Base-by-base conservation (phyloP, 2,797 vertebrate genomes). In the Scarus forsteni region DNA sequence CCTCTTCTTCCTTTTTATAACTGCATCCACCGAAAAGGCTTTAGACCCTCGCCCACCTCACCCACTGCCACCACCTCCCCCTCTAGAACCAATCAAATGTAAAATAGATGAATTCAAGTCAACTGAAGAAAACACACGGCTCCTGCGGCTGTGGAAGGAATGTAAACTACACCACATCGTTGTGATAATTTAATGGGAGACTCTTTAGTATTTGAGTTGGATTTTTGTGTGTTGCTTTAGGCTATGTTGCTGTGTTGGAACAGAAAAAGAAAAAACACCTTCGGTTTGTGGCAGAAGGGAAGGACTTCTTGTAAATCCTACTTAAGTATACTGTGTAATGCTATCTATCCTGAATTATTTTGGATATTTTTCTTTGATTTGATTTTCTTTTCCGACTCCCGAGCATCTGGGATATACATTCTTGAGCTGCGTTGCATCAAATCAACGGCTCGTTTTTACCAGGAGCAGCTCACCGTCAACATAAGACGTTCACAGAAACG, bases 1-100 rank as follows among this genome's bases (percentile, higher is more conserved):
- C 58, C 70, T 76, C 80, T 55, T 42, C 69, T 35, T 59, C 73
- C 76, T 88, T 92, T 92, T 88, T 88, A 79, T 94, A 96, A 89
- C 92, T 93, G 94, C 94, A 93, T 92, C 94, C 92, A 94, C 82
- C 70, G 46, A 83, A 75, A 83, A 86, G 81, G 88, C 90, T 92
- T 90, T 90, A 89, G 85, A 81, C 85, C 83, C 83, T 72, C 59
- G 3, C 65, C 75, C 65, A 52, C 73, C 59, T 61, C 39, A 12
- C 69, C 80, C 68, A 55, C 75, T 39, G 39, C 81, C 77, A 10
- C 69, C 62, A 0, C 49, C 52, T 48, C 52, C 51, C 66, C 54
- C 60, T 46, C 70, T 56, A 80, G 48, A 73, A 85, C 83, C 80
- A 86, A 92, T 90, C 84, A 85, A 79, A 80, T 88, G 88, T 88